These are phyloP conservation scores for Cetonia aurata DNA, from an alignment of 2,888 invertebrate genomes.

Conservation along the genomic window DNA sequence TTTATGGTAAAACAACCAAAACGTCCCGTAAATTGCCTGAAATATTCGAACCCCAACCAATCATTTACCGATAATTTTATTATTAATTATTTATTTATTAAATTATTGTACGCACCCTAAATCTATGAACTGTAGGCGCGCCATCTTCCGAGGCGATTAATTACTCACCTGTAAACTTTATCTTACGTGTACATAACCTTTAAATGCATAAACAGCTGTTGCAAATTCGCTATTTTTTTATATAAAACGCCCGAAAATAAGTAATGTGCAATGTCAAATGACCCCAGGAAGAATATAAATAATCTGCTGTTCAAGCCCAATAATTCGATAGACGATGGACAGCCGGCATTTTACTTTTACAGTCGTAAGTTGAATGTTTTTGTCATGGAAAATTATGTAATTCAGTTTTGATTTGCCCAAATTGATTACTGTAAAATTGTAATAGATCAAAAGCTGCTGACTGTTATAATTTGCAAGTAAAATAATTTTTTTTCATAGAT, in stretches of 20 bases:
- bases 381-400: slow-evolving; percentile 5
- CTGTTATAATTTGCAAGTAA: neutral
- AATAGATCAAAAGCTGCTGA: neutral
- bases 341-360: slow-evolving; percentile 21
- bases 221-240: too few relatives aligned
- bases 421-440: neutral
- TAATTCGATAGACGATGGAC: slow-evolving; percentile 22
- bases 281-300: slow-evolving; percentile 27
- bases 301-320: slow-evolving; percentile 30
- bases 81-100: too few relatives aligned
- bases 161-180: too few relatives aligned
- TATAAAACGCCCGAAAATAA: neutral
- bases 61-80: too few relatives aligned
- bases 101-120: too few relatives aligned
- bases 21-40: too few relatives aligned
- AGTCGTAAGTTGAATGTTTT: slow-evolving; percentile 16
- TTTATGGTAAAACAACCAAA: too few relatives aligned
- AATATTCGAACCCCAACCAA: too few relatives aligned
- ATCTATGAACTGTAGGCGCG: too few relatives aligned
- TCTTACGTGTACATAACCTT: slow-evolving; percentile 8
- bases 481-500: too few relatives aligned
- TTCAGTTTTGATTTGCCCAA: neutral
- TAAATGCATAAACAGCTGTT: slow-evolving; percentile 8
- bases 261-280: slow-evolving; percentile 28
- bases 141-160: too few relatives aligned